Percentiles rank a stretch among this genome's conserved stretches.
Conservation (phyloP, 1,140 invertebrate species). For the Episyrphus balteatus region DNA sequence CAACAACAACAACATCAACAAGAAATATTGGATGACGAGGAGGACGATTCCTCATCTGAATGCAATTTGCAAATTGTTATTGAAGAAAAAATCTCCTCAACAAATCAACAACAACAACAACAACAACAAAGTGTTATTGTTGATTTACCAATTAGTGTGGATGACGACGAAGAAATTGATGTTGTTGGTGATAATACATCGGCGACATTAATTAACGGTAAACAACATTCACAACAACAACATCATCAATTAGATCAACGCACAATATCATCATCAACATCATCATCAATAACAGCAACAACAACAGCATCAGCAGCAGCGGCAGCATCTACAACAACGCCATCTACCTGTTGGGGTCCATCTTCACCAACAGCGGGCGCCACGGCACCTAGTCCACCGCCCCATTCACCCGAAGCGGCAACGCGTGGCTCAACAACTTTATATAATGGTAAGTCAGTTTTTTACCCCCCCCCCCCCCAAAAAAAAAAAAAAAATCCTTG, state of each 20-base stretch:
- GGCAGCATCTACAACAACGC: conserved; percentile 22
- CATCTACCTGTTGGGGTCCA: conserved; percentile 53
- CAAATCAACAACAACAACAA: conserved; percentile 1
- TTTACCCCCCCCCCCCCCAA: too few relatives aligned
- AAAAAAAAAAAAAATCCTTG: too few relatives aligned
- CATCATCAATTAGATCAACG: conserved; percentile 28
- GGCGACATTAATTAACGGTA: conserved; percentile 11
- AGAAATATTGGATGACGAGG: not conserved
- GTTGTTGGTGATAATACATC: conserved; percentile 52
- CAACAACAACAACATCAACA: conserved; percentile 7
- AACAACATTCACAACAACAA: conserved; percentile 20
- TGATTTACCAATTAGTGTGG: conserved; percentile 30
- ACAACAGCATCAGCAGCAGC: conserved; percentile 20
- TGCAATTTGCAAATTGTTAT: not conserved
- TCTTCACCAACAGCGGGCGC: conserved; percentile 60
- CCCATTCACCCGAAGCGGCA: conserved; percentile 42
- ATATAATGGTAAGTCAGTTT: conserved; percentile 48
- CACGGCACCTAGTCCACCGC: conserved; percentile 60
- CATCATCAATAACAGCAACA: conserved; percentile 36
- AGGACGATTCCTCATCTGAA: too few relatives aligned
- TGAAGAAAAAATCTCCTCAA: not conserved
- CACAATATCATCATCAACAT: conserved; percentile 37
- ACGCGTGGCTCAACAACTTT: conserved; percentile 45
- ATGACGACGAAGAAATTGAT: conserved; percentile 74
- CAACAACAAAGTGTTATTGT: not conserved